Conservation (phyloP, 2,888 invertebrate species). For the Nymphalis c-album region DNA sequence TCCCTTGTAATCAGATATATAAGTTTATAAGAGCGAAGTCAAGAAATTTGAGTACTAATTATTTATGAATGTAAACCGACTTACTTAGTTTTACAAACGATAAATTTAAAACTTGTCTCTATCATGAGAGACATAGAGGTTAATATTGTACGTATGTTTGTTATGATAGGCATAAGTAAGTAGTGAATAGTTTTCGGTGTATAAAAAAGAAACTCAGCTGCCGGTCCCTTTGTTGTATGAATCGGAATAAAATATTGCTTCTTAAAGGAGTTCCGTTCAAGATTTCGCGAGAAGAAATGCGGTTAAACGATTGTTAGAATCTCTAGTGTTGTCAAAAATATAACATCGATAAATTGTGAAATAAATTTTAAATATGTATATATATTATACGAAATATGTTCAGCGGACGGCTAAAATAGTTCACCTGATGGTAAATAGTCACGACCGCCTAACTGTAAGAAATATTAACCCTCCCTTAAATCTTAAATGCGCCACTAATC, state of each 20-base stretch:
- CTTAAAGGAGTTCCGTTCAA: slow-evolving; percentile 64
- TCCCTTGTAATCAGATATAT: slow-evolving; percentile 62
- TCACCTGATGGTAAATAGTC: no score
- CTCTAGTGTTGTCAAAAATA: slow-evolving; percentile 44
- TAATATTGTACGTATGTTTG: slow-evolving; percentile 15
- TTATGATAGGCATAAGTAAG: slow-evolving; percentile 13
- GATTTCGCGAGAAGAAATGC: slow-evolving; percentile 72
- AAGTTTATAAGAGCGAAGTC: slow-evolving; percentile 57
- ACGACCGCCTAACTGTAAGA: no score
- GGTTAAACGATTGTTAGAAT: slow-evolving; percentile 65
- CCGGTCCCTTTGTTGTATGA: slow-evolving; percentile 65
- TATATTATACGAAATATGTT: no score
- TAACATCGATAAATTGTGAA: slow-evolving; percentile 35
- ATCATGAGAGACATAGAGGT: background rate
- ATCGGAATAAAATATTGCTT: slow-evolving; percentile 66
- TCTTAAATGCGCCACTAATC: no score
- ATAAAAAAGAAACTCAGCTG: slow-evolving; percentile 70
- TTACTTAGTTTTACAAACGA: slow-evolving; percentile 8
- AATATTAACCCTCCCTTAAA: no score
- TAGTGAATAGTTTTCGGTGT: slow-evolving; percentile 41
- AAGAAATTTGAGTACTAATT: slow-evolving; percentile 74
- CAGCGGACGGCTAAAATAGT: no score
- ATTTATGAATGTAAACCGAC: slow-evolving; percentile 47
- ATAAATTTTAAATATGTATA: background rate
- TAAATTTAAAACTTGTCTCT: background rate